These are phyloP conservation scores for Porites divaricata DNA, from an alignment of 92 coral and sea anemone species.

Conservation along the genomic window DNA sequence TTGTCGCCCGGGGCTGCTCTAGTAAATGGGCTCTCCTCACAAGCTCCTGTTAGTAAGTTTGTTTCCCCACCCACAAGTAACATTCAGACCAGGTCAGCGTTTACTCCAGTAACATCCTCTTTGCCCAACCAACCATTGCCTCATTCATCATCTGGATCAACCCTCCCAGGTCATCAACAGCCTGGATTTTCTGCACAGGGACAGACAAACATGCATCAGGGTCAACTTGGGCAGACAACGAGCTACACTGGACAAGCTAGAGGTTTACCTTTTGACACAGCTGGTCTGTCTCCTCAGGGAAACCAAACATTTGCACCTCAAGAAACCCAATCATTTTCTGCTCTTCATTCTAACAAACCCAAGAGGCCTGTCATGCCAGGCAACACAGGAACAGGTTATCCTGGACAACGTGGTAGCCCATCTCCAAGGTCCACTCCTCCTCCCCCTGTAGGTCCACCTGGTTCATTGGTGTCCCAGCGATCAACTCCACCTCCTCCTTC, in stretches of 20 bases:
- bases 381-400: slow-evolving; percentile 37
- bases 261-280: slow-evolving; percentile 23
- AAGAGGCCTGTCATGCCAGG: slow-evolving; percentile 74
- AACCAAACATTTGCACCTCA: slow-evolving; percentile 52
- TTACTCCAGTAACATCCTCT: slow-evolving; percentile 29
- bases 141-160: slow-evolving; percentile 12
- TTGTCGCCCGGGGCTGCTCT: slow-evolving; percentile 6
- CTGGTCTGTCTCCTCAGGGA: slow-evolving; percentile 44
- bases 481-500: slow-evolving; percentile 34
- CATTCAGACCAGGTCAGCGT: slow-evolving; percentile 38
- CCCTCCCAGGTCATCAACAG: slow-evolving; percentile 25
- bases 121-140: slow-evolving; percentile 17
- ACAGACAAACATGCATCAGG: neutral
- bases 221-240: slow-evolving; percentile 19
- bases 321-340: slow-evolving; percentile 75
- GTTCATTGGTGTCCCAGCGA: neutral
- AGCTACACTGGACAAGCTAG: slow-evolving; percentile 28
- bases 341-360: slow-evolving; percentile 85
- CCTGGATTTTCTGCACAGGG: slow-evolving; percentile 21
- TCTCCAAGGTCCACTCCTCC: slow-evolving; percentile 72
- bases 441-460: slow-evolving; percentile 39
- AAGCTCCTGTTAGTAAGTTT: neutral
- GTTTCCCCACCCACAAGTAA: neutral
- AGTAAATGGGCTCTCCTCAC: slow-evolving; percentile 35
- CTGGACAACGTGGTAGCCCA: slow-evolving; percentile 60